phyloP scores from a whole-genome alignment of 1,140 invertebrate genomes.

The Batillaria attramentaria region DNA sequence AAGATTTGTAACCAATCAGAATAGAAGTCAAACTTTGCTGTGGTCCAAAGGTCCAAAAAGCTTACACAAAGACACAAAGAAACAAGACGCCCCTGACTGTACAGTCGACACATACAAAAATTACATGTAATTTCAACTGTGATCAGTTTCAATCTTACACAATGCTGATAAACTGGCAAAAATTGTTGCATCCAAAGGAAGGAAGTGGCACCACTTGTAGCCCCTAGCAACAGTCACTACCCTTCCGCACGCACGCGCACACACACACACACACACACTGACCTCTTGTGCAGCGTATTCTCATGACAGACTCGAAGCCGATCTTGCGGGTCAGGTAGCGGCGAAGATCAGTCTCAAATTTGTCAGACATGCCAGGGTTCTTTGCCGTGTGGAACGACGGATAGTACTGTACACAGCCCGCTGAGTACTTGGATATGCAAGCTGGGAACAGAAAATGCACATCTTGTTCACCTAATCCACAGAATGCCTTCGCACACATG shows the following conservation, averaged over 20 bases:
- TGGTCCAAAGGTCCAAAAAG: too few relatives aligned
- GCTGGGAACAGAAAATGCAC: constrained; percentile 75
- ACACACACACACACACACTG: constrained; percentile 26
- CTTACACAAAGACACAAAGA: background rate
- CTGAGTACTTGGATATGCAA: constrained; percentile 95
- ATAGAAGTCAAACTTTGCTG: too few relatives aligned
- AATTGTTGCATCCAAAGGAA: too few relatives aligned
- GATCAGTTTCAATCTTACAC: too few relatives aligned
- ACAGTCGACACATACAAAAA: too few relatives aligned
- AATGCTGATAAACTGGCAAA: too few relatives aligned
- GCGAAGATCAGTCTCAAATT: constrained; percentile 84
- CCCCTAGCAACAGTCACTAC: too few relatives aligned
- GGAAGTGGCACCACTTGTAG: too few relatives aligned
- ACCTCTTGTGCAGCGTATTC: constrained; percentile 93
- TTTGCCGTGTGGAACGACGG: constrained; percentile 86
- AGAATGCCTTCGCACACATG: too few relatives aligned
- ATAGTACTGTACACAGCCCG: constrained; percentile 94
- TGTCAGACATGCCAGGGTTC: constrained; percentile 80
- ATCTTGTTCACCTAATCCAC: background rate
- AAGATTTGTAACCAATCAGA: too few relatives aligned
- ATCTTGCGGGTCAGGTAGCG: constrained; percentile 97
- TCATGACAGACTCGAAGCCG: constrained; percentile 99
- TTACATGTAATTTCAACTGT: too few relatives aligned
- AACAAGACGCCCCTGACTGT: too few relatives aligned
- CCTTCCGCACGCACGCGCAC: constrained; percentile 5